Percentiles rank a stretch among this genome's conserved stretches.
Conservation (phyloP, 2,888 invertebrate species). For the Sturmia bella region DNA sequence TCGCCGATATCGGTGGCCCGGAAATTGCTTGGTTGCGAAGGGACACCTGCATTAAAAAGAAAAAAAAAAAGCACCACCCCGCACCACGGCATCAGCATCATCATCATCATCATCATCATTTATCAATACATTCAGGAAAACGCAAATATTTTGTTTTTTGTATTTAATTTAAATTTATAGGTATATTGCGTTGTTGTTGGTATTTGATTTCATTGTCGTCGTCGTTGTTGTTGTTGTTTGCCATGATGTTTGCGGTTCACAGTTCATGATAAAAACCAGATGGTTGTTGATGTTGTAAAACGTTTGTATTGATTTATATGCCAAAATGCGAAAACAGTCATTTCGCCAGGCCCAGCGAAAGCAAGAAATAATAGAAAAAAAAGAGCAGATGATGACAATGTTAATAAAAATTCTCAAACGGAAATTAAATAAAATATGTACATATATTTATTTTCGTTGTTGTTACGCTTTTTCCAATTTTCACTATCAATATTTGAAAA, state of each 20-base stretch:
- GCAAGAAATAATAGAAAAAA: conserved; percentile 1
- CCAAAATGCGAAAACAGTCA: conserved; percentile 32
- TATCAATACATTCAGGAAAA: conserved; percentile 8
- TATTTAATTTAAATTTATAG: background rate
- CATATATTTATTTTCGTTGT: conserved; percentile 47
- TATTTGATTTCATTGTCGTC: background rate
- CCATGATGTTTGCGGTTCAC: conserved; percentile 48
- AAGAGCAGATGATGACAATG: conserved; percentile 59
- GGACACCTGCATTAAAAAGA: conserved; percentile 89
- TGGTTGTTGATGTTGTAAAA: conserved; percentile 60
- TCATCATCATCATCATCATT: conserved; percentile 1
- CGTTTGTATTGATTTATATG: conserved; percentile 58
- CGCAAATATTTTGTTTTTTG: conserved; percentile 17
- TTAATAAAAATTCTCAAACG: conserved; percentile 66
- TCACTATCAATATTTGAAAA: conserved; percentile 52
- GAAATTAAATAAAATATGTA: conserved; percentile 68
- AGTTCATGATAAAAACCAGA: conserved; percentile 60
- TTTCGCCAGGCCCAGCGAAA: conserved; percentile 2
- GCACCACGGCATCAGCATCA: background rate
- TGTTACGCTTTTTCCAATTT: conserved; percentile 40
- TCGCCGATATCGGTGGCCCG: conserved; percentile 93
- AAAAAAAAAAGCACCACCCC: no score
- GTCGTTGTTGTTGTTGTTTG: conserved; percentile 36
- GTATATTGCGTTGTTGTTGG: conserved; percentile 37
- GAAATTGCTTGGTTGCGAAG: conserved; percentile 96